Evolutionary conservation across 2,888 invertebrate genomes (phyloP), one percentile per base, ranked within the genome.

Genomic region (Caenorhabditis drosophilae): DNA sequence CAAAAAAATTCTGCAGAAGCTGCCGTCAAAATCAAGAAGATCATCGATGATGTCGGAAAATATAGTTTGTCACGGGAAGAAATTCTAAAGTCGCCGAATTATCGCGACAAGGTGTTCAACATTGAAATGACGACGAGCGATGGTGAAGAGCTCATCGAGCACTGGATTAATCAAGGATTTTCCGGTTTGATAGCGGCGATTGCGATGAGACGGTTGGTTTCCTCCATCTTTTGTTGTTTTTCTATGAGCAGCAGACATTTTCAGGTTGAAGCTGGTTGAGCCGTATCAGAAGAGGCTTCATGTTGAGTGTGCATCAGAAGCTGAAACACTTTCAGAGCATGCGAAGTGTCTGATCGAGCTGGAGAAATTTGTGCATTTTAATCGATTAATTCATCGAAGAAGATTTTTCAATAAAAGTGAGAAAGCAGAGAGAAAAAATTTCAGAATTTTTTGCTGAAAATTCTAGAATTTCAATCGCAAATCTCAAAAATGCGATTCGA

Each of bases 261-360:
- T n/a, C n/a, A n/a, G n/a, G n/a, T n/a, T n/a, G n/a, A n/a, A n/a
- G 4, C 42, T 58, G 0, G 54, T 64, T 1, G 64, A 64, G 34
- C 41, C 58, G 26, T 59, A 60, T 27, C 50, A 66, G 2, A 44
- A 44, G 18, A 7, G 16, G 9, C 26, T 31, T 3, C 66, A 66
- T 45, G 51, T 51, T n/a, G 55, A 68, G 18, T 75, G 75, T 51
- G 60, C 70, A 2, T 57, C 57, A 0, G 35, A 61, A 7, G 73
- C 75, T 1, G 54, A 57, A 4, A 57, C 57, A 1, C 52, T 75
- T 7, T 54, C 60, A 9, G 56, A 61, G 42, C 75, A 75, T 26
- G 73, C 75, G 9, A 58, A 60, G 26, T 75, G 75, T 42, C 36
- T 75, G 18, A 34, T 70, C n/a, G 34, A 59, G 27, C 22, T 74